Conservation (phyloP, 2,113 vertebrate species). For the Nicator chloris region DNA sequence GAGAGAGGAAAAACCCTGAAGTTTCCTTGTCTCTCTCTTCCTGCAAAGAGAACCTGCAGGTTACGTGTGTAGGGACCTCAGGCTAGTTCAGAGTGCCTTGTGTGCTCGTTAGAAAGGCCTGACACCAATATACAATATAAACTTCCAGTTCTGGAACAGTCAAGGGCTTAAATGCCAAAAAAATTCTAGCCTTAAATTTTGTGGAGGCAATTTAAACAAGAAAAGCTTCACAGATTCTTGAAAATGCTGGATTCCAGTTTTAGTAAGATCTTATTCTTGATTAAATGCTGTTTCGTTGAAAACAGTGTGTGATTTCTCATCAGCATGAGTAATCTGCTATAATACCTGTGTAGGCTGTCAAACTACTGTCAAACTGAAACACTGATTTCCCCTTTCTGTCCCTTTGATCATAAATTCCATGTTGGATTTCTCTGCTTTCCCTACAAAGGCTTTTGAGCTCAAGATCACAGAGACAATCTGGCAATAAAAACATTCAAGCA, state of each 20-base stretch:
- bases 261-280: not conserved
- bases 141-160: not conserved
- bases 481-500: slow-evolving; percentile 35
- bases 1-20: not conserved
- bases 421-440: not conserved
- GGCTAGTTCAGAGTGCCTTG: not conserved
- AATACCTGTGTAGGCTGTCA: slow-evolving; percentile 10
- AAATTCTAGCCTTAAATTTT: not conserved
- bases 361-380: not conserved
- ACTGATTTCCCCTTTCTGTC: not conserved
- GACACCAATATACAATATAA: not conserved
- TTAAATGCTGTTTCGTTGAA: slow-evolving; percentile 10
- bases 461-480: not conserved
- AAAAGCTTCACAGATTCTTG: not conserved
- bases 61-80: not conserved
- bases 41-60: not conserved
- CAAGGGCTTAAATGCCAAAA: not conserved
- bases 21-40: not conserved
- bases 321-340: not conserved
- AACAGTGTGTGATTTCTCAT: not conserved
- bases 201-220: not conserved
- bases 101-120: not conserved
- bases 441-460: not conserved
- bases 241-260: not conserved
- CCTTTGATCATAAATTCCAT: not conserved